Evolutionary conservation across 1,140 invertebrate species (phyloP).

Genomic region (Calycopis cecrops): DNA sequence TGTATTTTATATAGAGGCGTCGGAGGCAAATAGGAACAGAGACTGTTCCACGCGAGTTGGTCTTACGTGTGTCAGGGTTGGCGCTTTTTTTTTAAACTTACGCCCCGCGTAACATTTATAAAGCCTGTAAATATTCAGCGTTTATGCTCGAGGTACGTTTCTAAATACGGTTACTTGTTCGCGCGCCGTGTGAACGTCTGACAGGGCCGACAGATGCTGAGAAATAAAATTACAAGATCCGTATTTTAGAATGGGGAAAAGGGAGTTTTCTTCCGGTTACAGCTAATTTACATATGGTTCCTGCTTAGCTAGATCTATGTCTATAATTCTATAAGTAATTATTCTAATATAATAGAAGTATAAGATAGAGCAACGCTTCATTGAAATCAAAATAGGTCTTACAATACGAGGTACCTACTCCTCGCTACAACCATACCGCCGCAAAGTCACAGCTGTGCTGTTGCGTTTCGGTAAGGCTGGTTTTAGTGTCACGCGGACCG

Average conservation of each 20-base stretch:
- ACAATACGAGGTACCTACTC: too few species aligned
- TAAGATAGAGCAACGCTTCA: too few species aligned
- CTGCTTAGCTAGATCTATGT: too few species aligned
- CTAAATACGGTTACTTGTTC: slow-evolving; percentile 17
- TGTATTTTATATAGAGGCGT: slow-evolving; percentile 46
- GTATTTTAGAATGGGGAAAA: not conserved
- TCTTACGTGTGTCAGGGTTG: slow-evolving; percentile 36
- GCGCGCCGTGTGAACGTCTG: slow-evolving; percentile 3
- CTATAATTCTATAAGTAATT: too few species aligned
- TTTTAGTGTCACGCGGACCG: too few species aligned
- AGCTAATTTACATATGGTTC: not conserved
- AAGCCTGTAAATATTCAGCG: slow-evolving; percentile 18
- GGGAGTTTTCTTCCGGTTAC: not conserved
- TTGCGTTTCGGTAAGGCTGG: too few species aligned
- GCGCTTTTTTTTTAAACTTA: slow-evolving; percentile 36
- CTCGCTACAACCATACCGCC: too few species aligned
- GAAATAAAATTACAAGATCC: slow-evolving; percentile 10
- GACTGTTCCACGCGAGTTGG: slow-evolving; percentile 43
- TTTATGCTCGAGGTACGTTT: slow-evolving; percentile 16
- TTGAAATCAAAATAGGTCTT: too few species aligned
- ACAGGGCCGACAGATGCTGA: slow-evolving; percentile 8
- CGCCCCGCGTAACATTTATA: slow-evolving; percentile 23
- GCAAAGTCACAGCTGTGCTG: too few species aligned
- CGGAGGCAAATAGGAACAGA: slow-evolving; percentile 41
- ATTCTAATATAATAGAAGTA: too few species aligned